Percentiles rank a stretch among this genome's conserved stretches.
phyloP scores from a whole-genome alignment of 2,797 vertebrate genomes.

The Petrocephalus schoutedeni region DNA sequence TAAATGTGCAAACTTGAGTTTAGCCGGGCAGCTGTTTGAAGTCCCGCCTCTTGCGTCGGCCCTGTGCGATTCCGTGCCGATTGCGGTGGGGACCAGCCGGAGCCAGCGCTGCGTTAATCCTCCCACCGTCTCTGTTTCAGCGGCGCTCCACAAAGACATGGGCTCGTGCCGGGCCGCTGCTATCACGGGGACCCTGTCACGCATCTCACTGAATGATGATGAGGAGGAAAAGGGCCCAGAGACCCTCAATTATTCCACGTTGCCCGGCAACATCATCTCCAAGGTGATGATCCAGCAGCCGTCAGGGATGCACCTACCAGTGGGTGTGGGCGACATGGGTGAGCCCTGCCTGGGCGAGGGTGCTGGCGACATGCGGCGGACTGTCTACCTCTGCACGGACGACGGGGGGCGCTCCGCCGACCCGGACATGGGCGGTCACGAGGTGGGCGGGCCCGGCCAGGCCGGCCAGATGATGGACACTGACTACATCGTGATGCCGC shows the following conservation, averaged over 20 bases:
- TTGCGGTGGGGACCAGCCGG: not conserved
- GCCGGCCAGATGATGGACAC: slow-evolving; percentile 93
- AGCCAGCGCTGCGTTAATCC: slow-evolving; percentile 10
- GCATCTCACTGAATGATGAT: slow-evolving; percentile 95
- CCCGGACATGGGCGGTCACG: slow-evolving; percentile 78
- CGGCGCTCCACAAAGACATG: slow-evolving; percentile 97
- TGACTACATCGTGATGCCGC: slow-evolving; percentile 97
- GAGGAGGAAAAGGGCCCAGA: slow-evolving; percentile 86
- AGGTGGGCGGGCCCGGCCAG: slow-evolving; percentile 71
- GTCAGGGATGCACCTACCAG: slow-evolving; percentile 85
- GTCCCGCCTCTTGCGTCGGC: not conserved
- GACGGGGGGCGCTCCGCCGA: slow-evolving; percentile 86
- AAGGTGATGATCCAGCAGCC: slow-evolving; percentile 99
- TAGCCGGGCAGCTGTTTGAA: not conserved
- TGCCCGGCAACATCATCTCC: slow-evolving; percentile 97
- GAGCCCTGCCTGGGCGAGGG: slow-evolving; percentile 85
- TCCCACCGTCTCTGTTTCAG: slow-evolving; percentile 35
- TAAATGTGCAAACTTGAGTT: not conserved
- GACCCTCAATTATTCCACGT: slow-evolving; percentile 91
- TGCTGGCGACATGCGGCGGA: slow-evolving; percentile 80
- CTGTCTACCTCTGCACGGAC: slow-evolving; percentile 94
- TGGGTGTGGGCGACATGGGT: slow-evolving; percentile 81
- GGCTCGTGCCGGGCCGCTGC: slow-evolving; percentile 92
- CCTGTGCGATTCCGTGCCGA: not conserved
- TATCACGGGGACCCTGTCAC: slow-evolving; percentile 93